A percentile compares a stretch with the other conserved stretches of the same genome.
phyloP scores from a whole-genome alignment of 2,113 vertebrate species.

The Echinops telfairi region DNA sequence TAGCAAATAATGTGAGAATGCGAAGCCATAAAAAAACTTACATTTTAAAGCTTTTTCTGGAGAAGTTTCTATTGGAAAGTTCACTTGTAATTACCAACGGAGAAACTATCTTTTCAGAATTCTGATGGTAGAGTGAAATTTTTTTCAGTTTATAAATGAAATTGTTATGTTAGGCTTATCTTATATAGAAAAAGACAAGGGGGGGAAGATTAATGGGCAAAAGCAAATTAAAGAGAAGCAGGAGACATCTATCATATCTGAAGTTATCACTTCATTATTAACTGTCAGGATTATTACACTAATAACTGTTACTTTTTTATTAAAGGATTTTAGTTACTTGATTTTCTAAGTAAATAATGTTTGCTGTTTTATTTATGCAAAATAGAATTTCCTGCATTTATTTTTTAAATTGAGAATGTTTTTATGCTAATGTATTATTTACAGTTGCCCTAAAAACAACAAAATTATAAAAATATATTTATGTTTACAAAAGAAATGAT shows the following conservation, averaged over 20 bases:
- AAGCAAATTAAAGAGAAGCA: slow-evolving; percentile 64
- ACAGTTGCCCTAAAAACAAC: slow-evolving; percentile 45
- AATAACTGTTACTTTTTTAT: slow-evolving; percentile 23
- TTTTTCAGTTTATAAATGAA: slow-evolving; percentile 63
- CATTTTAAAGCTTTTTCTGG: slow-evolving; percentile 59
- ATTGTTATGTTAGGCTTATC: slow-evolving; percentile 60
- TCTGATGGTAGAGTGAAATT: slow-evolving; percentile 51
- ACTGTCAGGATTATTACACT: slow-evolving; percentile 40
- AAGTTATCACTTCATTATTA: slow-evolving; percentile 67
- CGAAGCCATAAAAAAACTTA: background rate
- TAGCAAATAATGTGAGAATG: background rate
- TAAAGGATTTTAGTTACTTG: slow-evolving; percentile 48
- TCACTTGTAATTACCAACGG: slow-evolving; percentile 11
- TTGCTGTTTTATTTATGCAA: slow-evolving; percentile 48
- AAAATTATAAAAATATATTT: slow-evolving; percentile 10
- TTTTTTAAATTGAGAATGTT: slow-evolving; percentile 37
- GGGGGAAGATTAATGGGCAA: slow-evolving; percentile 75
- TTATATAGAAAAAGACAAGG: slow-evolving; percentile 60
- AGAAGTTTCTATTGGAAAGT: slow-evolving; percentile 48
- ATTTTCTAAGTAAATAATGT: slow-evolving; percentile 25
- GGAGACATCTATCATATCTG: slow-evolving; percentile 61
- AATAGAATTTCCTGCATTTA: slow-evolving; percentile 5
- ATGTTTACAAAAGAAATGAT: slow-evolving; percentile 26
- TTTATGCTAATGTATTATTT: slow-evolving; percentile 55
- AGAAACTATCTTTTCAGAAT: slow-evolving; percentile 58